A percentile compares a stretch with the other conserved stretches of the same genome.
Conservation (phyloP, 1,140 invertebrate species). For the Teleogryllus occipitalis region DNA sequence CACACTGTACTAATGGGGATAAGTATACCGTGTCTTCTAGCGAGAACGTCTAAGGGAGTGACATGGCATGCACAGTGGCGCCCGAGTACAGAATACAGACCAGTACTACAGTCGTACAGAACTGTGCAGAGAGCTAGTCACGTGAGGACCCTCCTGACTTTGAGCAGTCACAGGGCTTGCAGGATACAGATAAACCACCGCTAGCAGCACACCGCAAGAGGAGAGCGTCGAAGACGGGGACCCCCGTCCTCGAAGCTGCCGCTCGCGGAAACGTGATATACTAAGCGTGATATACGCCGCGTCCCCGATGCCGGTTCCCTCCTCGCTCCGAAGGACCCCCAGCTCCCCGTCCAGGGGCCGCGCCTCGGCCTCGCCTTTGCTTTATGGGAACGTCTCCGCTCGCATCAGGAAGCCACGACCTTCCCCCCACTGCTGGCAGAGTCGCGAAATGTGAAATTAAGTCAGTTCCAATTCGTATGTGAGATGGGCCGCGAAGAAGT, state of each 20-base stretch:
- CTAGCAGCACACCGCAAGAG: no score
- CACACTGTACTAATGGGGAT: no score
- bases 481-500: conserved; percentile 2
- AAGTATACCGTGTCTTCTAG: no score
- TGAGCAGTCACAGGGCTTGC: not conserved
- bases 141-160: not conserved
- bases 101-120: no score
- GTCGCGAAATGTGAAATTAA: conserved; percentile 4
- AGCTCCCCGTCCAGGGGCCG: not conserved
- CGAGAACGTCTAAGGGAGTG: not conserved
- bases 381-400: not conserved
- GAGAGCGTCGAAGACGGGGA: not conserved
- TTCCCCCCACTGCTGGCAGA: not conserved
- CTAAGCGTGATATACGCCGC: not conserved
- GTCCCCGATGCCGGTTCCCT: not conserved
- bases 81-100: not conserved
- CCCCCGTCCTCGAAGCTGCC: not conserved
- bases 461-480: conserved; percentile 4
- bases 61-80: not conserved
- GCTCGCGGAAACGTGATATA: not conserved
- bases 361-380: not conserved
- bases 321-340: not conserved
- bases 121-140: not conserved
- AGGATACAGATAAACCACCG: not conserved
- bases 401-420: not conserved